Base-by-base conservation (phyloP, 2,888 invertebrate genomes). In the Incurvaria masculella region DNA sequence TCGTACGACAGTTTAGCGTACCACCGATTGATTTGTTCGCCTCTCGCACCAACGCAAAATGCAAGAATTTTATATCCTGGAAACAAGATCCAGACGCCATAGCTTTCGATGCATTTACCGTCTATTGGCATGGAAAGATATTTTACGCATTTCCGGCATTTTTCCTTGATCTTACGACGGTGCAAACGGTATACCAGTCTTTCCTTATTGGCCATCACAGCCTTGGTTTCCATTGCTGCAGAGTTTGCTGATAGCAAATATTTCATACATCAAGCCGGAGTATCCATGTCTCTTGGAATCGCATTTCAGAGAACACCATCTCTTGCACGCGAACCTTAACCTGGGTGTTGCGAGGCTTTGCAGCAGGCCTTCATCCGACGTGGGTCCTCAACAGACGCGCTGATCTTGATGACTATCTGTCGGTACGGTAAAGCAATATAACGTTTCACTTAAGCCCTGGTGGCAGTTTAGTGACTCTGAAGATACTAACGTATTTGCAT, bases 111-210 rank as follows among this genome's bases (percentile, higher is more conserved):
- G 47, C 47, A 8, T 47, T 47, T 21, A 47, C 47, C 8, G n/a
- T 47, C 33, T n/a, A 10, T 21, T 47, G 47, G 47, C 5, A 20
- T 14, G 16, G 14, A 2, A 1, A 20, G 4, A 33, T 21, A 4
- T 47, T 47, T 21, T 47, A 47, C 21, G 47, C 39, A 14, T 47
- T 47, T 19, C 47, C 47, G n/a, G 17, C 47, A 42, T 4, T 47
- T 47, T 40, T 14, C 42, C 4, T 10, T 47, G n/a, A 42, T 47
- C 16, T 38, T 47, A 19, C 8, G 47, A 47, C 18, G 27, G 33
- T 20, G 42, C 47, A 3, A 16, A 16, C 4, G 47, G 38, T 4
- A 42, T 42, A n/a, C 5, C 42, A n/a, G 38, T 47, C 4, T 20
- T 47, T 2, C 47, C 47, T 6, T 33, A 19, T 16, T 47, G 47